A percentile compares a stretch with the other conserved stretches of the same genome.
phyloP scores from a whole-genome alignment of 2,888 invertebrate genomes.

The Parascotia fuliginaria region DNA sequence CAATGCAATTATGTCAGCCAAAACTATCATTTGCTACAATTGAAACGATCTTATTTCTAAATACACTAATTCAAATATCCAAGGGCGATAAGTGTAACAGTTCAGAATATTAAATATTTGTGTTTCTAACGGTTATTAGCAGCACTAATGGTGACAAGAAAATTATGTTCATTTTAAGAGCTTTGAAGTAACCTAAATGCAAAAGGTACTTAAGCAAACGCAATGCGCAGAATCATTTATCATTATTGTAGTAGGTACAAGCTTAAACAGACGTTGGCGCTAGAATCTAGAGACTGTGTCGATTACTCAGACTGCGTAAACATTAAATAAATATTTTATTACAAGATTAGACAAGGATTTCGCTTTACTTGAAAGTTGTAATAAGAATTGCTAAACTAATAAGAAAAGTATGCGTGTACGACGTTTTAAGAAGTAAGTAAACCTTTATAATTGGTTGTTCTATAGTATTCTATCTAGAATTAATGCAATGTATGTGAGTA shows the following conservation, averaged over 20 bases:
- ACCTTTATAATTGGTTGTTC: too few relatives aligned
- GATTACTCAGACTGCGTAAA: conserved; percentile 38
- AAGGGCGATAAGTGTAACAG: background rate
- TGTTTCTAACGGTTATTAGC: conserved; percentile 42
- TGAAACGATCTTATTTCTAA: too few relatives aligned
- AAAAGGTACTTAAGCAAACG: conserved; percentile 58
- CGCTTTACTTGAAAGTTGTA: too few relatives aligned
- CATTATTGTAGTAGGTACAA: conserved; percentile 55
- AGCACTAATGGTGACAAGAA: conserved; percentile 51
- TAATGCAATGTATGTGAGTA: too few relatives aligned
- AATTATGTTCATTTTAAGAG: conserved; percentile 50
- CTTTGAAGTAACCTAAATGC: conserved; percentile 52
- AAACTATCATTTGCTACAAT: background rate
- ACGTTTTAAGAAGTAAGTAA: too few relatives aligned
- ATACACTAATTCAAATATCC: too few relatives aligned
- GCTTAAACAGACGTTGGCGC: conserved; percentile 40
- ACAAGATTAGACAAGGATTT: too few relatives aligned
- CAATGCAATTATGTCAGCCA: conserved; percentile 42
- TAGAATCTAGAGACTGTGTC: conserved; percentile 36
- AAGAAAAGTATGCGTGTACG: too few relatives aligned
- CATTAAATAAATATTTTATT: conserved; percentile 25
- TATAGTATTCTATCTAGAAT: too few relatives aligned
- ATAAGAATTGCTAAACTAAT: too few relatives aligned
- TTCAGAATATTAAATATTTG: conserved; percentile 24
- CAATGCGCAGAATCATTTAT: conserved; percentile 58